Conservation (phyloP, 2,797 vertebrate species). For the Acanthis flammea region DNA sequence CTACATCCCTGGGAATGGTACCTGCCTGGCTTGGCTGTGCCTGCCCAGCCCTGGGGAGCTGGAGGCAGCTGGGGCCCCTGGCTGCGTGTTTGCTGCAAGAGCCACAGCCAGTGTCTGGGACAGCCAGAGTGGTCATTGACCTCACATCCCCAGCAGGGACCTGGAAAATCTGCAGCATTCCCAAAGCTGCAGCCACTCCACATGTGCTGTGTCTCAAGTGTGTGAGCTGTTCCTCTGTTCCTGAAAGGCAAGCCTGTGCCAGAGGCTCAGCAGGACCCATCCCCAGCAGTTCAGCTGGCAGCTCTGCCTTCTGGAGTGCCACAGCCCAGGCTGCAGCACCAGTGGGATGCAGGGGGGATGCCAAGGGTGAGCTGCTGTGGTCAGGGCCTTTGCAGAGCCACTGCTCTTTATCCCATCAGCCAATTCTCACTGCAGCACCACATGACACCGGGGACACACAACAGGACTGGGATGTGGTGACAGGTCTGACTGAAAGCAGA, state of each 20-base stretch:
- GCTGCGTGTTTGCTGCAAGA: not conserved
- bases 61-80: not conserved
- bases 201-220: not conserved
- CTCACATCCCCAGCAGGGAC: not conserved
- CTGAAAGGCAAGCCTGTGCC: not conserved
- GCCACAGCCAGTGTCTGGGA: not conserved
- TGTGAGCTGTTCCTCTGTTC: not conserved
- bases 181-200: not conserved
- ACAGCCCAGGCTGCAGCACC: not conserved
- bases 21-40: not conserved
- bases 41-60: not conserved
- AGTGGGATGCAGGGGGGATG: not conserved
- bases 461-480: not conserved
- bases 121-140: not conserved
- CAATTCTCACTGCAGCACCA: fast-evolving
- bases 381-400: not conserved
- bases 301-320: not conserved
- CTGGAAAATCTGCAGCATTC: not conserved
- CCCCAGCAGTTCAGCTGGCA: not conserved
- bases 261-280: not conserved
- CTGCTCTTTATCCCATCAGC: not conserved
- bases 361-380: fast-evolving
- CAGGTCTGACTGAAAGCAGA: conserved; percentile 21
- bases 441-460: not conserved
- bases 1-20: not conserved